phyloP scores from a whole-genome alignment of 2,797 vertebrate genomes.

The Sciurus carolinensis region DNA sequence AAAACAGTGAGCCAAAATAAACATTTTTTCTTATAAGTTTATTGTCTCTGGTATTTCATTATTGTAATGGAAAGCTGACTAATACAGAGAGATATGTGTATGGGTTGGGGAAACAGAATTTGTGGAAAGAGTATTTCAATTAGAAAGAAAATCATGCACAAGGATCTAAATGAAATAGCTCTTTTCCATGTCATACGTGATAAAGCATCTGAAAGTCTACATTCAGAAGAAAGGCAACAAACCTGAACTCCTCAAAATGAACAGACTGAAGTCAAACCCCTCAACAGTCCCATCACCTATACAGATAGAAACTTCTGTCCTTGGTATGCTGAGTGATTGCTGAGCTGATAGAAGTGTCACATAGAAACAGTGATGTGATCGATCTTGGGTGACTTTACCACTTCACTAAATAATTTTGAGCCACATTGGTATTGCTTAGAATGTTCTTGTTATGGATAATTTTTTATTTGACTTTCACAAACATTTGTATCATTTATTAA shows the following conservation, averaged over 20 bases:
- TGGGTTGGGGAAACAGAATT: fast-evolving
- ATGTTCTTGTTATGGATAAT: neutral
- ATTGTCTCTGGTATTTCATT: neutral
- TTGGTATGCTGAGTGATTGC: neutral
- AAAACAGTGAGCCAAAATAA: neutral
- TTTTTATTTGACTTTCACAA: neutral
- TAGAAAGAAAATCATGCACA: neutral
- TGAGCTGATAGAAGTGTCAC: neutral
- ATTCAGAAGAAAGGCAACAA: neutral
- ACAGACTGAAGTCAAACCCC: neutral
- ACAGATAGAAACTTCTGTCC: neutral
- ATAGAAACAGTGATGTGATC: neutral
- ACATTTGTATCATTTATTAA: neutral
- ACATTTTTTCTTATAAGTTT: neutral
- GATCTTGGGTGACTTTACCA: neutral
- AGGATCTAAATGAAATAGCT: neutral
- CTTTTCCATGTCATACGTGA: neutral
- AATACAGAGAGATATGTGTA: too few species aligned
- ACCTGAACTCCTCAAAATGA: neutral
- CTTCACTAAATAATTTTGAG: conserved; percentile 14
- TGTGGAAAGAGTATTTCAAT: neutral
- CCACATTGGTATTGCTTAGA: neutral
- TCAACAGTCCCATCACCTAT: neutral
- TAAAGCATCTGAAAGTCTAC: fast-evolving
- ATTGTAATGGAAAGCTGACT: neutral